Conservation (phyloP, 2,888 invertebrate species). For the Melolontha melolontha region DNA sequence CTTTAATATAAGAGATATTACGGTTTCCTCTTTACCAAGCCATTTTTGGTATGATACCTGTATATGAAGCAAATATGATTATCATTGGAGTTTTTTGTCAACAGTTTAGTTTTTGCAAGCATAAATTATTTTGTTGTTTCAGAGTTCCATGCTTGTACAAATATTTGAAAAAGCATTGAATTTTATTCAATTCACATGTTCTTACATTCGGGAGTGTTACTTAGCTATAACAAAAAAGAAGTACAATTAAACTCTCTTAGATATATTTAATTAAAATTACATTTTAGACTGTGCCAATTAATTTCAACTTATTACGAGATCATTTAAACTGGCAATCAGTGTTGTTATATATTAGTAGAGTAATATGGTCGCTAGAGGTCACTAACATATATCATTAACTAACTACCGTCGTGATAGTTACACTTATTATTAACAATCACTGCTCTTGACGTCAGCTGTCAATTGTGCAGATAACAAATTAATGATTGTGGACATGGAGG, state of each 20-base stretch:
- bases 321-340: constrained; percentile 51
- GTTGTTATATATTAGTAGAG: background rate
- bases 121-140: too few relatives aligned
- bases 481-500: constrained; percentile 45
- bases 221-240: background rate
- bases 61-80: too few relatives aligned
- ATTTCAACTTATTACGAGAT: constrained; percentile 53
- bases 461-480: constrained; percentile 51
- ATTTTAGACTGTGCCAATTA: constrained; percentile 51
- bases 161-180: background rate
- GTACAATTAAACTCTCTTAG: background rate
- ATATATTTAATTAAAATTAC: constrained; percentile 46
- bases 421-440: constrained; percentile 50
- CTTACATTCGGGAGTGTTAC: background rate
- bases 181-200: constrained; percentile 7
- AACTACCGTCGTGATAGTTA: constrained; percentile 50
- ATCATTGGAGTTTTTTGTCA: too few relatives aligned
- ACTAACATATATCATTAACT: constrained; percentile 53
- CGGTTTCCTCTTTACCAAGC: too few relatives aligned
- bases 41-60: too few relatives aligned
- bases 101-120: too few relatives aligned
- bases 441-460: constrained; percentile 52
- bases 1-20: too few relatives aligned
- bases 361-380: constrained; percentile 49
- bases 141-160: background rate